phyloP scores from a whole-genome alignment of 2,888 invertebrate species.

The Habroteleia sp. region DNA sequence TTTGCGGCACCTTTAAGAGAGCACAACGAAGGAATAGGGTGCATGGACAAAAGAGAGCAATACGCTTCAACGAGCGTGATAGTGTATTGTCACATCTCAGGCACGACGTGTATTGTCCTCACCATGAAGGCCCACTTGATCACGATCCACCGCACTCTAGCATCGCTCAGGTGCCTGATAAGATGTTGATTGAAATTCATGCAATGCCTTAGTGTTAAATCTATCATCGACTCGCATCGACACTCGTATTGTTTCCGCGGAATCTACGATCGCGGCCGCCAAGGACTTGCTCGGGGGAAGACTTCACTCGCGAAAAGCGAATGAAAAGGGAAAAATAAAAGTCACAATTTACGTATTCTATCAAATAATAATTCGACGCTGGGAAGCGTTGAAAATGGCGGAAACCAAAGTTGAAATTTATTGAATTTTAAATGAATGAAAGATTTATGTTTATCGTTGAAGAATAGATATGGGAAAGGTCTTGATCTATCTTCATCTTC shows the following conservation, averaged over 20 bases:
- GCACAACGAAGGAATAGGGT: slow-evolving; percentile 60
- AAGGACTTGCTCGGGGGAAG: slow-evolving; percentile 56
- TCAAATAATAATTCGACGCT: slow-evolving; percentile 8
- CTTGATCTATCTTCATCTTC: too few species aligned
- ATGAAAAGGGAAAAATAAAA: slow-evolving; percentile 16
- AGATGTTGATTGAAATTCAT: slow-evolving; percentile 81
- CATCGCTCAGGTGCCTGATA: slow-evolving; percentile 77
- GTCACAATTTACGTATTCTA: slow-evolving; percentile 27
- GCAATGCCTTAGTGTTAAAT: slow-evolving; percentile 69
- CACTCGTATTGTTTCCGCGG: slow-evolving; percentile 71
- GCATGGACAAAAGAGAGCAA: slow-evolving; percentile 80
- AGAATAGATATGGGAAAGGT: too few species aligned
- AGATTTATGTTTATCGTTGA: too few species aligned
- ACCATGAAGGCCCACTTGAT: slow-evolving; percentile 81
- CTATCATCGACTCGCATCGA: slow-evolving; percentile 70
- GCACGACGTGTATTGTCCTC: slow-evolving; percentile 78
- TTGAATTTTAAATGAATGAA: too few species aligned
- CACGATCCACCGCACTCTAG: slow-evolving; percentile 79
- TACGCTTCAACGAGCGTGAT: slow-evolving; percentile 75
- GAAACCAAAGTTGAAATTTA: too few species aligned
- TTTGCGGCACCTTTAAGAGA: slow-evolving; percentile 66
- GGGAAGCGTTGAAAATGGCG: too few species aligned
- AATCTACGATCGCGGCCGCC: slow-evolving; percentile 59
- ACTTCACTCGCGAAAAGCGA: slow-evolving; percentile 35
- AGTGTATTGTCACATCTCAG: slow-evolving; percentile 77